phyloP scores from a whole-genome alignment of 2,113 vertebrate genomes.

The Urocitellus parryii region DNA sequence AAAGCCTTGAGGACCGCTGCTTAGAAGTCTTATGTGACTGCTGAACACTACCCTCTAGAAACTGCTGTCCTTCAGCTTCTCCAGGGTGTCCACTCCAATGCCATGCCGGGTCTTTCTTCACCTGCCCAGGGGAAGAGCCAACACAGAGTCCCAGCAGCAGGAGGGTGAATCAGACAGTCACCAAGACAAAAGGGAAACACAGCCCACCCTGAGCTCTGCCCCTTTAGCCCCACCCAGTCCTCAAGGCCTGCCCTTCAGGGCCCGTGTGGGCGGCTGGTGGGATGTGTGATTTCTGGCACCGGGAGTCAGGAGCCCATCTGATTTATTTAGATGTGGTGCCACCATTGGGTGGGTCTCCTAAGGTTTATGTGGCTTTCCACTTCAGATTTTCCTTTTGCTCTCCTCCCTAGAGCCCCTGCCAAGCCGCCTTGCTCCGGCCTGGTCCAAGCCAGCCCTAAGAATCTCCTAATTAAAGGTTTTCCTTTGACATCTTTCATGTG shows the following conservation, averaged over 20 bases:
- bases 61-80: background rate
- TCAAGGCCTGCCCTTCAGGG: background rate
- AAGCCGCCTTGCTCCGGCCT: constrained; percentile 78
- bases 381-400: constrained; percentile 85
- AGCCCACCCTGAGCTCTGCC: background rate
- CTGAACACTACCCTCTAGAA: background rate
- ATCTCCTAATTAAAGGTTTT: constrained; percentile 85
- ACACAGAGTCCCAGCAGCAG: background rate
- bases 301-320: constrained; percentile 69
- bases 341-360: constrained; percentile 85
- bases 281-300: constrained; percentile 79
- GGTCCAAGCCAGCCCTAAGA: constrained; percentile 73
- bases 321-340: constrained; percentile 85
- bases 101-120: background rate
- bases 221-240: constrained; percentile 16
- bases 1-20: background rate
- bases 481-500: constrained; percentile 74
- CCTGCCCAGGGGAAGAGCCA: constrained; percentile 17
- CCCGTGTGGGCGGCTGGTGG: constrained; percentile 20
- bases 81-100: background rate
- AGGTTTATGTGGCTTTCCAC: constrained; percentile 87
- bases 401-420: constrained; percentile 82
- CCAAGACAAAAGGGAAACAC: constrained; percentile 47
- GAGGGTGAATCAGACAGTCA: background rate
- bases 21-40: background rate